Conservation (phyloP, 2,113 vertebrate species). For the Panthera uncia region DNA sequence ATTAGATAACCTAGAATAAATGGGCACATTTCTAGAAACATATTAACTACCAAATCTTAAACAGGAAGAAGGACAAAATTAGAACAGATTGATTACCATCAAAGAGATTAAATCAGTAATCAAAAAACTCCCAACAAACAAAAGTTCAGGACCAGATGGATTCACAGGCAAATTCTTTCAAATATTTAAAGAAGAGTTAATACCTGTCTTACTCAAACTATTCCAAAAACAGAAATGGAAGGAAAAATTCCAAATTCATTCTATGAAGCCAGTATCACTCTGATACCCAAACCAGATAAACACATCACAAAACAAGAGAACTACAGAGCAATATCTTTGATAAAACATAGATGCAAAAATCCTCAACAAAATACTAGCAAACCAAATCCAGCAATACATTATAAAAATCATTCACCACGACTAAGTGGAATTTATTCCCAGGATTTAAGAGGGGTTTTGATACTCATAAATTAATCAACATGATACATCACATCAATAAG, state of each 20-base stretch:
- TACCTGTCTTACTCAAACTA: not conserved
- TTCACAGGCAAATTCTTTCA: not conserved
- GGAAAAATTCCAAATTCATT: not conserved
- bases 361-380: not conserved
- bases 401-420: not conserved
- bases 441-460: not conserved
- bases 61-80: not conserved
- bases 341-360: not conserved
- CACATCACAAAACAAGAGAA: not conserved
- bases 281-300: not conserved
- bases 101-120: not conserved
- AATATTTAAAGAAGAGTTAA: not conserved
- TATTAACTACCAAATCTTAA: not conserved
- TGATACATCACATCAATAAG: not conserved
- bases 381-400: not conserved
- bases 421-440: not conserved
- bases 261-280: not conserved
- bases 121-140: not conserved
- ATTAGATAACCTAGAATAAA: not conserved
- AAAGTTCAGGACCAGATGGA: not conserved
- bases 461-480: not conserved
- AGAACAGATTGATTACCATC: not conserved
- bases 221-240: not conserved
- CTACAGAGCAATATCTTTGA: not conserved
- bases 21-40: not conserved